Evolutionary conservation across 2,888 invertebrate genomes (phyloP).

Genomic region (Bugula neritina): DNA sequence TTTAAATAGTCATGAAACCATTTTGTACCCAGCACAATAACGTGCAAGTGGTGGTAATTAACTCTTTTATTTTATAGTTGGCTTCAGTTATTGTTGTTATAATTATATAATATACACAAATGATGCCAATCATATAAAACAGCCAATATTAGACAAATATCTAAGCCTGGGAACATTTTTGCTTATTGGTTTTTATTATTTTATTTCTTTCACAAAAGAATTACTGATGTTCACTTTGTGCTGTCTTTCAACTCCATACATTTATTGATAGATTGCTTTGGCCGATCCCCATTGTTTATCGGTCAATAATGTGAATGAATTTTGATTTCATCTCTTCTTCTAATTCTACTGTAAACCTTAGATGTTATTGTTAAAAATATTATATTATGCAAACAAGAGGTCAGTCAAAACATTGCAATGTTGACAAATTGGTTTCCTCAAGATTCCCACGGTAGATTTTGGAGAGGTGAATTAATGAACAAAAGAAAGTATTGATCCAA

Average conservation of each 20-base stretch:
- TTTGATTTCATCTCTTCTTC: not conserved
- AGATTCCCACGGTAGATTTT: slow-evolving; percentile 20
- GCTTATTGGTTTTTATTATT: slow-evolving; percentile 6
- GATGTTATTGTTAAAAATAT: not conserved
- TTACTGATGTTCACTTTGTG: not conserved
- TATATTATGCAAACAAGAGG: slow-evolving; percentile 1
- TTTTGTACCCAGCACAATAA: not conserved
- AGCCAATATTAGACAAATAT: slow-evolving; percentile 1
- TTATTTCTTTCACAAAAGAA: not conserved
- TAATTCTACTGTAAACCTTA: not conserved
- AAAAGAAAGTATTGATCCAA: slow-evolving; percentile 13
- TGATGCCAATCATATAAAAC: slow-evolving; percentile 9
- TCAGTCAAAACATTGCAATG: slow-evolving; percentile 24
- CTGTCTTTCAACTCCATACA: not conserved
- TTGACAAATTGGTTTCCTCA: slow-evolving; percentile 20
- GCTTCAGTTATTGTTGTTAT: not conserved
- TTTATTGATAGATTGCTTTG: not conserved
- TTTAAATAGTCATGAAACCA: not conserved
- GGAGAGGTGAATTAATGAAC: not conserved
- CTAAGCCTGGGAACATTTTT: slow-evolving; percentile 10
- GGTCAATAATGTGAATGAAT: not conserved
- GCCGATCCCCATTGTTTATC: not conserved
- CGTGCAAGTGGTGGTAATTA: not conserved
- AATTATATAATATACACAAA: not conserved
- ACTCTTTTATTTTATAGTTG: not conserved